Conservation (phyloP, 1,140 invertebrate genomes). For the Trichonephila clavipes region DNA sequence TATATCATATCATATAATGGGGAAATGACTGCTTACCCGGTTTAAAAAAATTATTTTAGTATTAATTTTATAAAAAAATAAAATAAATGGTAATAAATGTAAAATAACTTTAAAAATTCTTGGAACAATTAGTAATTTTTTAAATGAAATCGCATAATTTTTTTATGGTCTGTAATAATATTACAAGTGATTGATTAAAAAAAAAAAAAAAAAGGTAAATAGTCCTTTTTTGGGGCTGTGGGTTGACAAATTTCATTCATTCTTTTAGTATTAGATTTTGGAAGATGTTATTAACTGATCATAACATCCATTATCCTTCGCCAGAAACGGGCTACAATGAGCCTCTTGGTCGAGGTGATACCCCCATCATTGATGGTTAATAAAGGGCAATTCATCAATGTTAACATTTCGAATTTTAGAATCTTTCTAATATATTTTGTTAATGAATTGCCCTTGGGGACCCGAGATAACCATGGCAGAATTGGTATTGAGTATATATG, state of each 20-base stretch:
- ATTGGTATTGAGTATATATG: no score
- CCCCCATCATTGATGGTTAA: conserved; percentile 41
- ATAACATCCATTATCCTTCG: conserved; percentile 47
- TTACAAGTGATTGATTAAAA: not conserved
- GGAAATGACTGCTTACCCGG: not conserved
- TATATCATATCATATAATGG: conserved; percentile 1
- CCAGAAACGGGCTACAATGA: conserved; percentile 55
- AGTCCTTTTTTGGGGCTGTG: not conserved
- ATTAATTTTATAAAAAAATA: conserved; percentile 16
- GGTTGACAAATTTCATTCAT: conserved; percentile 22
- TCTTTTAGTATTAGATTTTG: conserved; percentile 27
- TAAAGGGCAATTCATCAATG: conserved; percentile 42
- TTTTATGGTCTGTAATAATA: not conserved
- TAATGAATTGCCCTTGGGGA: conserved; percentile 51
- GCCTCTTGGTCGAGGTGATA: conserved; percentile 61
- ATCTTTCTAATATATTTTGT: conserved; percentile 21
- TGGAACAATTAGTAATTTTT: not conserved
- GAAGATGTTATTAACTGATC: conserved; percentile 3
- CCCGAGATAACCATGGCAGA: not conserved
- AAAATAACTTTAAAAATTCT: not conserved
- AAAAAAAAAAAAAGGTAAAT: not conserved
- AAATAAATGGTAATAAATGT: not conserved
- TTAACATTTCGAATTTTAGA: conserved; percentile 7
- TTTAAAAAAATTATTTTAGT: conserved; percentile 20
- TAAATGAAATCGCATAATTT: not conserved